Conservation (phyloP, 2,113 vertebrate genomes). For the Alethe castanea region DNA sequence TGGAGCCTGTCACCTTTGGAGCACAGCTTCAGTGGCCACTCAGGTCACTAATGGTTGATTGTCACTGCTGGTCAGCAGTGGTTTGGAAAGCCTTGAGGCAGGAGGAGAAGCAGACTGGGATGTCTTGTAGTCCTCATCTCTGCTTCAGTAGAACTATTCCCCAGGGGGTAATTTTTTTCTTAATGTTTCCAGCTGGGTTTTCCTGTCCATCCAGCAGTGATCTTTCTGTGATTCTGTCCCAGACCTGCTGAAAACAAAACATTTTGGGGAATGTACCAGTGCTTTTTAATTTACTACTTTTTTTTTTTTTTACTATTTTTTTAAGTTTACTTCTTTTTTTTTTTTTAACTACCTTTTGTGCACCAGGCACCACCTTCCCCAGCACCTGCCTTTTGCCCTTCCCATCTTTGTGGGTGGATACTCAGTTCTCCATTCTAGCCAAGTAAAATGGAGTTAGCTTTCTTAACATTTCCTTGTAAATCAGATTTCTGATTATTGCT, state of each 20-base stretch:
- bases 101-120: neutral
- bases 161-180: neutral
- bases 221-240: neutral
- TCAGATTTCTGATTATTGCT: constrained; percentile 58
- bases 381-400: neutral
- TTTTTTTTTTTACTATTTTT: neutral
- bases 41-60: neutral
- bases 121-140: neutral
- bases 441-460: constrained; percentile 5
- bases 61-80: neutral
- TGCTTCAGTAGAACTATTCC: neutral
- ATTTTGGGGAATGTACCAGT: neutral
- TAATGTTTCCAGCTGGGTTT: neutral
- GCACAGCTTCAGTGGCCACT: neutral
- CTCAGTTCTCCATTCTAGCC: neutral
- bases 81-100: neutral
- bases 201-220: neutral
- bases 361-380: neutral
- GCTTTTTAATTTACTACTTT: neutral
- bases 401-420: neutral
- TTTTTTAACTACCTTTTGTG: neutral
- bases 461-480: constrained; percentile 42
- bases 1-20: neutral
- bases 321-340: neutral
- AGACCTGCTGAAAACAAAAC: neutral